Base-by-base conservation (phyloP, 2,797 vertebrate genomes). In the Sebastes hubbsi region DNA sequence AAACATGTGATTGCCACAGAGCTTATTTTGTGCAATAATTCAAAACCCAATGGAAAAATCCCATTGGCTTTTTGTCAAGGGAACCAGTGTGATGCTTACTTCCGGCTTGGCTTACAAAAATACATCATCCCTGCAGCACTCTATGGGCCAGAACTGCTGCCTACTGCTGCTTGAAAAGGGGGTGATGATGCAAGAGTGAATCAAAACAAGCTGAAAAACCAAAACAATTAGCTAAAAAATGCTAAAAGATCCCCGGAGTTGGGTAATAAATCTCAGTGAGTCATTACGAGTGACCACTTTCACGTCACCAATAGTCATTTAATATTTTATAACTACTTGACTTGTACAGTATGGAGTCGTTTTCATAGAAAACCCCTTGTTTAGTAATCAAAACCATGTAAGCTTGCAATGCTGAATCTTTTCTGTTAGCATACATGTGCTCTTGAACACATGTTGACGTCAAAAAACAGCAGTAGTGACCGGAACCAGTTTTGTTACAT, bases 401-500 rank as follows among this genome's bases (percentile, higher is more conserved):
- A 14, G 36, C 63, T 61, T 68, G 8, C 42, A 58, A 29, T 4
- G 24, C 64, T 63, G 59, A 71, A n/a, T 67, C 55, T 72, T 25
- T 16, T 54, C 29, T 20, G 36, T 62, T 5, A 25, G 32, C n/a
- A 34, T 14, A 11, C 30, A 7, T 13, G 27, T 72, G 20, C 56
- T 73, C 10, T 65, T 58, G 29, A 80, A 67, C 54, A 77, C 55
- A 67, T 70, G 54, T n/a, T 58, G 49, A 70, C 60, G 58, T 78
- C 25, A 52, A 32, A 82, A 87, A 92, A 93, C 93, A 95, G 93
- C 94, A 95, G 93, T 96, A 95, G 94, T 96, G 95, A 96, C 93
- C 94, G 93, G 90, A 95, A 96, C 95, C 89, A 96, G 95, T 96
- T 89, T 95, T 96, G 91, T 92, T 93, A 82, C 94, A 96, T 93